These are phyloP conservation scores for Hirudinaria manillensis DNA, from an alignment of 2,888 invertebrate species.

Conservation along the genomic window DNA sequence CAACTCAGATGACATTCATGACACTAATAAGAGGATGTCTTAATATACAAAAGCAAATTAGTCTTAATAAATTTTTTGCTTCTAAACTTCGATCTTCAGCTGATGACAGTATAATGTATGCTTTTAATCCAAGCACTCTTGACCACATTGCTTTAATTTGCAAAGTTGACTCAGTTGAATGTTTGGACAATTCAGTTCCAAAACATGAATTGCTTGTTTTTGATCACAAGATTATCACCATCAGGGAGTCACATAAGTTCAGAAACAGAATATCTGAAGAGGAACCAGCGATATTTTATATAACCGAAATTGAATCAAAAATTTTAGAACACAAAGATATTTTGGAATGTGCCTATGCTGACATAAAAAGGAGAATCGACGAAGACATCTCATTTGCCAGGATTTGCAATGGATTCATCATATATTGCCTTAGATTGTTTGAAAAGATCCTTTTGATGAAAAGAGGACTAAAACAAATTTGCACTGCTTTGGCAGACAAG, in stretches of 20 bases:
- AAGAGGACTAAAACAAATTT: conserved; percentile 5
- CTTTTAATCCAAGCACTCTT: not conserved
- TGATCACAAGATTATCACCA: too few relatives aligned
- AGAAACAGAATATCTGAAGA: not conserved
- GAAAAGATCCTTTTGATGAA: not conserved
- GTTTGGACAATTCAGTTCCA: too few relatives aligned
- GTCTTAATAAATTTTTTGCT: not conserved
- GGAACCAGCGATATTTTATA: not conserved
- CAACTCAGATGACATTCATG: not conserved
- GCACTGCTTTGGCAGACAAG: not conserved
- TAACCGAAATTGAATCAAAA: not conserved
- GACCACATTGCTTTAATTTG: not conserved
- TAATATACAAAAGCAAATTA: conserved; percentile 2
- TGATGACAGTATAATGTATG: not conserved
- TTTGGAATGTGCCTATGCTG: not conserved
- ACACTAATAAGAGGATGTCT: not conserved
- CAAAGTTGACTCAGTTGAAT: not conserved
- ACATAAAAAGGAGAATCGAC: not conserved
- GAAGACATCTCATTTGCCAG: not conserved
- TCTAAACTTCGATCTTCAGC: not conserved
- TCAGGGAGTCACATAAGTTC: not conserved
- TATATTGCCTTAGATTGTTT: not conserved
- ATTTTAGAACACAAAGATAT: conserved; percentile 1
- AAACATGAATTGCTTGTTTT: too few relatives aligned
- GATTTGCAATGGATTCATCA: not conserved